Base-by-base conservation (phyloP, 2,888 invertebrate genomes). In the Lepidochitona cinerea region DNA sequence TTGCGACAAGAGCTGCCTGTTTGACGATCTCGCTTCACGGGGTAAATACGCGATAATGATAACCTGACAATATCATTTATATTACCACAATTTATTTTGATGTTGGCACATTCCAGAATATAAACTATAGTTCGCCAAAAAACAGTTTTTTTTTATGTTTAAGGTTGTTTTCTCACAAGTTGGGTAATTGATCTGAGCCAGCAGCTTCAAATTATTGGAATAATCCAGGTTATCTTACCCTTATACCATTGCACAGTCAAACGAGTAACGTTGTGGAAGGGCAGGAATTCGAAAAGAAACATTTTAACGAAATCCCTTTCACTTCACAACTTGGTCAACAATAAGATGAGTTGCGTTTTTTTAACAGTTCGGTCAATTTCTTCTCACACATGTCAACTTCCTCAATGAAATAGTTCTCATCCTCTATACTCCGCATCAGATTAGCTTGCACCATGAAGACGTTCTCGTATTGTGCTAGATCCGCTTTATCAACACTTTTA, bases 361-460 rank as follows among this genome's bases (percentile, higher is more conserved):
- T 52, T 7, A 83, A 37, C 71, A 83, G 79, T 18, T 75, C 68
- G 0, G 82, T 75, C 69, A 87, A 88, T 53, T 85, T 87, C 29
- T 75, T 54, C 71, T 90, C 90, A 73, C 89, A 90, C 5, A 76
- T 70, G 14, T 76, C 71, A 7, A 89, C 81, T 71, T 83, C 83
- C 9, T 87, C 79, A 18, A 88, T 77, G 73, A 87, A 90, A 74
- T 90, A 89, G 70, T 89, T 83, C 4, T 79, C 79, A 70, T 88
- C 83, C 5, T 83, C 81, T 2, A 87, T 88, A 53, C 86, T 85
- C 18, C 86, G 78, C 5, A 90, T 77, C n/a, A 90, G 77, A 76
- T 90, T 87, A 2, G 89, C 89, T 69, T 89, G 90, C 9, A 90
- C 87, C 73, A 90, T 77, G 69, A 84, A 87, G 33, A 83, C 80